Evolutionary conservation across 2,797 vertebrate species (phyloP), one percentile per base, ranked within the genome.

Genomic region (Aeoliscus strigatus): DNA sequence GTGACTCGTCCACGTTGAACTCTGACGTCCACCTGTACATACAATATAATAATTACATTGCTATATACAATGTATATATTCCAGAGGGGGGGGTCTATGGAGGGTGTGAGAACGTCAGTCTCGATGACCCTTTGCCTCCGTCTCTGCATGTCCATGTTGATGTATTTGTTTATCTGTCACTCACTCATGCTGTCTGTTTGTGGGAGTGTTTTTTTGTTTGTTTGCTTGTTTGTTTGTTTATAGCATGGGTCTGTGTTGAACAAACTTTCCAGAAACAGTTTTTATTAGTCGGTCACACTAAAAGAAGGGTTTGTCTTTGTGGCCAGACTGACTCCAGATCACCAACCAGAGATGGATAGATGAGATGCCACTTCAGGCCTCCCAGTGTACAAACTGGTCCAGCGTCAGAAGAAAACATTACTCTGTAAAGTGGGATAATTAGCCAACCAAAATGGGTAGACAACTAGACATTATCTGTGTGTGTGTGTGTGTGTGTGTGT

Each of bases 281-380:
- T 54, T 68, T 66, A 70, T 66, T 63, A 73, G 64, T 51, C 46
- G 49, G 64, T 64, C 55, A 40, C 77, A 78, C 81, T 77, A 66
- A 83, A 73, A 81, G 75, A 74, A 62, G 51, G 50, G 40, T 58
- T 70, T 62, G 31, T 39, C 33, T 75, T 39, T 76, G 78, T 65
- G 73, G 78, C 48, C 63, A 77, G 62, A 70, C 73, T 68, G 72
- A 72, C 72, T 81, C 75, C 77, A 79, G 57, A 76, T 80, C 66
- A 70, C 56, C 47, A 14, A 67, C 59, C 49, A 47, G 32, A 74
- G 70, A 75, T 65, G 78, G 75, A 79, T 77, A 74, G 71, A 79
- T 63, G 71, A 67, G 63, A 66, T 78, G 70, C 63, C 49, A 58
- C 54, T 53, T 47, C 36, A 47, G 56, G 73, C 74, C 73, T 73